Percentiles rank a stretch among this genome's conserved stretches.
phyloP scores from a whole-genome alignment of 2,797 vertebrate genomes.

The Prionace glauca region DNA sequence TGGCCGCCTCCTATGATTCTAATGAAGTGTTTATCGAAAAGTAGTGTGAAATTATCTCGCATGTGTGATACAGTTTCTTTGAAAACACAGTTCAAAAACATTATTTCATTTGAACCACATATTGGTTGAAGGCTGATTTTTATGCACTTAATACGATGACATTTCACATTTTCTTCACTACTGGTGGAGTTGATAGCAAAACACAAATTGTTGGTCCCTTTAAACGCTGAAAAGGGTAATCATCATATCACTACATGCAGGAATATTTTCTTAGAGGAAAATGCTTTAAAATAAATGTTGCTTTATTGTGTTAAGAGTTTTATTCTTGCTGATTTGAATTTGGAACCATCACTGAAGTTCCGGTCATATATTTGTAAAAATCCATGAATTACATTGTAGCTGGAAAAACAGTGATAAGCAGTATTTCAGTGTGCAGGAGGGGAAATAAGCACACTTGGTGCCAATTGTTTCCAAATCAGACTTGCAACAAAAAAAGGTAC shows the following conservation, averaged over 20 bases:
- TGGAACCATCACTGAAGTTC: background rate
- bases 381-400: background rate
- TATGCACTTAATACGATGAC: background rate
- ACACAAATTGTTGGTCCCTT: background rate
- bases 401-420: background rate
- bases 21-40: background rate
- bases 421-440: background rate
- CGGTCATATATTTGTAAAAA: background rate
- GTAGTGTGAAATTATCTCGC: background rate
- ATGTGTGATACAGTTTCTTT: background rate
- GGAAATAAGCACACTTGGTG: background rate
- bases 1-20: too few species aligned
- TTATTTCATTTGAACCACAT: background rate
- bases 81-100: background rate
- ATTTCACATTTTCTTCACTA: background rate
- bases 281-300: background rate
- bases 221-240: background rate
- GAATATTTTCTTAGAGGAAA: background rate
- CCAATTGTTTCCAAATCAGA: background rate
- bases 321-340: background rate
- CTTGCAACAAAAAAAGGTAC: background rate
- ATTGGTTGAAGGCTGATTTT: background rate
- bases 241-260: background rate
- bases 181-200: background rate
- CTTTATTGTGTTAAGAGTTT: background rate